Evolutionary conservation across 2,797 vertebrate species (phyloP), one percentile per base, ranked within the genome.

Genomic region (Cryptoblepharus egeriae): DNA sequence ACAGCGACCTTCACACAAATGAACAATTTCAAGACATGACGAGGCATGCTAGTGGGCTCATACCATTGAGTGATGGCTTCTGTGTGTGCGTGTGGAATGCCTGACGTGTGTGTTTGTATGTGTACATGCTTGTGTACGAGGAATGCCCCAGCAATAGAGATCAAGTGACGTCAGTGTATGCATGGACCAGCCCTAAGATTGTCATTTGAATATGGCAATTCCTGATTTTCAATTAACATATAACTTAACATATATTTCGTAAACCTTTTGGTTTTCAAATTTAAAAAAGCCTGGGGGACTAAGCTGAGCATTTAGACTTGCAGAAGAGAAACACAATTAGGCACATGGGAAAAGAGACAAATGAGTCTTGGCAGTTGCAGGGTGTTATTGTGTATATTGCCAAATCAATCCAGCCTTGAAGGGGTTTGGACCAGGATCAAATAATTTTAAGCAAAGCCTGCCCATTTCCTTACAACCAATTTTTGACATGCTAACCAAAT

Each of bases 391-490:
- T 92, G 79, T 85, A 1, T 80, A 52, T 72, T 91, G 88, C 82
- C 88, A 92, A 87, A 88, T 75, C 85, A 80, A 89, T 93, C 83
- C 73, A 71, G 49, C 75, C 85, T 86, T 55, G 77, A 89, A 30
- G 85, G 75, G 11, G 3, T 88, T 87, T 92, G 86, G 84, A 88
- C 80, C 81, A 80, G 8, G 85, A 86, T 89, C 88, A 92, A 90
- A 87, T 92, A 85, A 83, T 88, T 89, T 81, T 75, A 60, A 92
- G 78, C 58, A 90, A 84, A 89, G 86, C 79, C 77, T 87, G 39
- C 81, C 81, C 10, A 24, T 88, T 92, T 90, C 77, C 49, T 81
- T 0, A 0, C 58, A 87, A 85, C 67, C 85, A 85, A 90, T 91
- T 90, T 92, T 90, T 57, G 76, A 75, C 69, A 4, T 86, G 61